A percentile compares a stretch with the other conserved stretches of the same genome.
Evolutionary conservation across 2,888 invertebrate species (phyloP).

Genomic region (Dinocampus coccinellae): DNA sequence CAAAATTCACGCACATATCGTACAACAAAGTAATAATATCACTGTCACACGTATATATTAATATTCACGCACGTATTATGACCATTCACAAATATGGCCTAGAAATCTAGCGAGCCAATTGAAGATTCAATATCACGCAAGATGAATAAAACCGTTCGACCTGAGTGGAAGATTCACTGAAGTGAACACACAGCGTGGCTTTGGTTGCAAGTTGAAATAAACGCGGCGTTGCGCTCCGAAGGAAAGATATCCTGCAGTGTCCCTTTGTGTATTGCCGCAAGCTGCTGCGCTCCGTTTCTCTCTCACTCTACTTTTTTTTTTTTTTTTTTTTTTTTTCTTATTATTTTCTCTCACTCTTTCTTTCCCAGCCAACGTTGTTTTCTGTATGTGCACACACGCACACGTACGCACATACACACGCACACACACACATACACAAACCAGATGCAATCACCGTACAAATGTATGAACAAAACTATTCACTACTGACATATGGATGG

Average conservation of each 20-base stretch:
- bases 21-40: conserved; percentile 40
- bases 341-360: neutral
- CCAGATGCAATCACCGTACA: conserved; percentile 11
- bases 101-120: conserved; percentile 17
- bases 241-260: conserved; percentile 25
- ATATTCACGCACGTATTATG: conserved; percentile 31
- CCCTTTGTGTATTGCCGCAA: conserved; percentile 23
- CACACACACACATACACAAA: too few species aligned
- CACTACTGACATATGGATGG: conserved; percentile 8
- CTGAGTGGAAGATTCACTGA: conserved; percentile 20
- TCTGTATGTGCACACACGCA: neutral
- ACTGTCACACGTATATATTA: conserved; percentile 38
- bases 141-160: conserved; percentile 4
- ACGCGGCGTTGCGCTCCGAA: conserved; percentile 1
- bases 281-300: neutral
- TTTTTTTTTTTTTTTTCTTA: neutral
- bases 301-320: neutral
- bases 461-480: conserved; percentile 11
- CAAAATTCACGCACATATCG: conserved; percentile 45
- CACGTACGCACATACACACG: too few species aligned
- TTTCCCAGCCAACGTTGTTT: neutral
- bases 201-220: neutral
- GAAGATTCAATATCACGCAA: conserved; percentile 26
- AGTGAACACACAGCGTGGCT: conserved; percentile 2
- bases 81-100: neutral